Base-by-base conservation (phyloP, 2,888 invertebrate genomes). In the Caenorhabditis angaria region DNA sequence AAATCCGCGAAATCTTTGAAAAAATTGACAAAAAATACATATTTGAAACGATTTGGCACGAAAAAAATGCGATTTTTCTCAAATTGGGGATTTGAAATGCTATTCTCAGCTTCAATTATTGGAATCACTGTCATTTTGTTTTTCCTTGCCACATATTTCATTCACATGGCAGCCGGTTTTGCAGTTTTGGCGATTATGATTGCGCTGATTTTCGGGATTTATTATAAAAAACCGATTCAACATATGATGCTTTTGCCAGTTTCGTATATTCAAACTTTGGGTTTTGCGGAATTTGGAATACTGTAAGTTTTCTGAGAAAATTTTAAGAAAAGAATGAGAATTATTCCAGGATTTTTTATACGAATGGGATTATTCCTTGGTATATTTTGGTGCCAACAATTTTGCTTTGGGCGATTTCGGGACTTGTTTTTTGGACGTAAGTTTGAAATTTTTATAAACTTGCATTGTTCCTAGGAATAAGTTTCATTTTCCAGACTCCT, bases 261-360 rank as follows among this genome's bases (percentile, higher is more conserved):
- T 47, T 65, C 70, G 18, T 70, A 70, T 58, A 65, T 70, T 24
- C 58, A 32, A 53, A 65, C 61, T 56, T 56, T 70, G 61, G 70
- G 70, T 50, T 32, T 58, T 29, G 61, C 61, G 18, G 61, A 70
- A 50, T 28, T 70, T n/a, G 61, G n/a, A 27, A 27, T 70, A 6
- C 24, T 70, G 70, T 69, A 24, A 28, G 64, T 25, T 24, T 27
- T 48, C n/a, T 29, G 47, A n/a, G 25, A 59, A 59, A 20, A 2
- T 28, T 32, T 3, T n/a, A 6, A 48, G n/a, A 14, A 48, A n/a
- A n/a, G n/a, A n/a, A n/a, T n/a, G n/a, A n/a, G n/a, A n/a, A n/a
- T n/a, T 27, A 8, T 47, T 62, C 22, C 62, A 70, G 70, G 56
- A 66, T 71, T 18, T 63, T 59, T 32, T 56, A 51, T 41, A 63